Evolutionary conservation across 2,797 vertebrate species (phyloP).

Genomic region (Cryptoblepharus egeriae): DNA sequence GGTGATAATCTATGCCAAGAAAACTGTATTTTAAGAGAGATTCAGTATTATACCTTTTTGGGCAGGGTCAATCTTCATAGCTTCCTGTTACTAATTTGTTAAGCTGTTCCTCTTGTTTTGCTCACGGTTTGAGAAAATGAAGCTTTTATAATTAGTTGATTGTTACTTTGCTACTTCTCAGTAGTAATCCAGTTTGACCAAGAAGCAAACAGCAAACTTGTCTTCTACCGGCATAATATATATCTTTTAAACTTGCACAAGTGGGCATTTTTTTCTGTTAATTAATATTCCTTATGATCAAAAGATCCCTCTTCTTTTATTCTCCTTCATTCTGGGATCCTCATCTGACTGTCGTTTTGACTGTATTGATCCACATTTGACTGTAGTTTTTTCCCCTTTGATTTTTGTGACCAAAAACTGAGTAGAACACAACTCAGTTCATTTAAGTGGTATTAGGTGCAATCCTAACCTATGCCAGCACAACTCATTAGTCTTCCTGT

Average conservation of each 20-base stretch:
- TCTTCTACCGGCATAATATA: not conserved
- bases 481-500: too few relatives aligned
- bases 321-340: not conserved
- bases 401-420: not conserved
- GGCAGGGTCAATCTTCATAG: not conserved
- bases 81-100: not conserved
- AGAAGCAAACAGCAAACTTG: not conserved
- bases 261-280: too few relatives aligned
- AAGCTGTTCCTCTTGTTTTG: not conserved
- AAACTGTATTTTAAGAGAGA: constrained; percentile 58
- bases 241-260: not conserved
- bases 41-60: constrained; percentile 30
- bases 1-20: constrained; percentile 60
- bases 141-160: not conserved
- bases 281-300: too few relatives aligned
- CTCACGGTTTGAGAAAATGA: not conserved
- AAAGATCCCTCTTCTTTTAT: not conserved
- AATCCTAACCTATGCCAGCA: too few relatives aligned
- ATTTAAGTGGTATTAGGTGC: not conserved
- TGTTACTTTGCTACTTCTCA: not conserved
- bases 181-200: not conserved
- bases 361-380: not conserved
- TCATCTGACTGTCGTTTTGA: not conserved
- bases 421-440: not conserved
- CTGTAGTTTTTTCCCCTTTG: too few relatives aligned